A percentile compares a stretch with the other conserved stretches of the same genome.
These are phyloP conservation scores for Sarcophaga bullata DNA, from an alignment of 1,140 invertebrate species.

Conservation along the genomic window DNA sequence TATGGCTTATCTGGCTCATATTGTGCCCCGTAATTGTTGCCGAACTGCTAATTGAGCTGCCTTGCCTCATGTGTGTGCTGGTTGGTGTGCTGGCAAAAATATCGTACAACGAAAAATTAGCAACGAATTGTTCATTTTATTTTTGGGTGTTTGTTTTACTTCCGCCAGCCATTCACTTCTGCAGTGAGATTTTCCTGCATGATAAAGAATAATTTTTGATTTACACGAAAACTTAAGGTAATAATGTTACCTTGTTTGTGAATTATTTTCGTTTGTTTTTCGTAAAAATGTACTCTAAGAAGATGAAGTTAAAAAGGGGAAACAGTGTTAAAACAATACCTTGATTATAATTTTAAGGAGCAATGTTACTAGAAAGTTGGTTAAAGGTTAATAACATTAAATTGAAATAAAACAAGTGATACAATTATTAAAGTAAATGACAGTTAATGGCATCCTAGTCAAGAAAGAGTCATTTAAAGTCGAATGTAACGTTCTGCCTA, in stretches of 20 bases:
- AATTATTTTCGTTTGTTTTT: no score
- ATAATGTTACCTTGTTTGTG: neutral
- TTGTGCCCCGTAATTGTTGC: neutral
- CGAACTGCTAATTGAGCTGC: neutral
- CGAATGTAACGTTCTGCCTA: no score
- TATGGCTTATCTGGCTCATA: neutral
- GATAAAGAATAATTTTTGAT: conserved; percentile 25
- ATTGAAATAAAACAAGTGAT: no score
- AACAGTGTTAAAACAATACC: no score
- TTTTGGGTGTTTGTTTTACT: neutral
- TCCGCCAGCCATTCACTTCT: neutral
- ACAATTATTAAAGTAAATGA: no score
- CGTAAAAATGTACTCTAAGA: no score
- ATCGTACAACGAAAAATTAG: neutral
- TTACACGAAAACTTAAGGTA: conserved; percentile 2
- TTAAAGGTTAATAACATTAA: no score
- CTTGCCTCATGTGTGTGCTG: neutral
- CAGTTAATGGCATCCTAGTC: no score
- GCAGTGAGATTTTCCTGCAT: neutral
- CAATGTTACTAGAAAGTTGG: no score
- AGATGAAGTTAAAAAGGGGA: no score
- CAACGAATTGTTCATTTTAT: neutral
- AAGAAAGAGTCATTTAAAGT: no score
- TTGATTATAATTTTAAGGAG: no score
- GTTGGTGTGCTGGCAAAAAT: neutral